Evolutionary conservation across 2,888 invertebrate genomes (phyloP).

Genomic region (Eupithecia subfuscata): DNA sequence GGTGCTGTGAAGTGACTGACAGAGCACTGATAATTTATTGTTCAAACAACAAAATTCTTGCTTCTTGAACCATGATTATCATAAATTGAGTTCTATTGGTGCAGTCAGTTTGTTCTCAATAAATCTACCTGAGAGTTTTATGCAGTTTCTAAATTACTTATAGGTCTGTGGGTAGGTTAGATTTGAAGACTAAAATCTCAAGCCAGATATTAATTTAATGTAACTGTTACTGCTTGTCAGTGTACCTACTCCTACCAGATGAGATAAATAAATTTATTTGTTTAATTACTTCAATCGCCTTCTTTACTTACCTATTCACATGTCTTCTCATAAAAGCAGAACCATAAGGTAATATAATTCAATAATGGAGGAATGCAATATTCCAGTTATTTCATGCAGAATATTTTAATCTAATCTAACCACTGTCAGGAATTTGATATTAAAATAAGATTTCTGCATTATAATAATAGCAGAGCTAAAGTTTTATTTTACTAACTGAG

Average conservation of each 20-base stretch:
- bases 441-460: constrained; percentile 5
- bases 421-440: neutral
- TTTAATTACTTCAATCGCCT: neutral
- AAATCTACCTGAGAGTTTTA: neutral
- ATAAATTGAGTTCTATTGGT: neutral
- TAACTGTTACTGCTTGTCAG: neutral
- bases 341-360: neutral
- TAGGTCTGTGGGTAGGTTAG: neutral
- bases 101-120: neutral
- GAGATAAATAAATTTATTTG: neutral
- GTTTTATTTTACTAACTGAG: neutral
- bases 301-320: neutral
- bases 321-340: neutral
- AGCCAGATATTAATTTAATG: neutral
- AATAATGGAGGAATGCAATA: constrained; percentile 5
- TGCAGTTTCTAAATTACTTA: neutral
- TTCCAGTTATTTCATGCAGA: constrained; percentile 5
- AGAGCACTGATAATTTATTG: constrained; percentile 6
- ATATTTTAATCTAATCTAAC: constrained; percentile 2
- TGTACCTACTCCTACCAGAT: neutral
- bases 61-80: neutral
- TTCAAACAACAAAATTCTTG: neutral
- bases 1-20: neutral
- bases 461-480: neutral
- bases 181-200: no score